These are phyloP conservation scores for Papilio gigon DNA, from an alignment of 2,888 invertebrate genomes.

Conservation along the genomic window DNA sequence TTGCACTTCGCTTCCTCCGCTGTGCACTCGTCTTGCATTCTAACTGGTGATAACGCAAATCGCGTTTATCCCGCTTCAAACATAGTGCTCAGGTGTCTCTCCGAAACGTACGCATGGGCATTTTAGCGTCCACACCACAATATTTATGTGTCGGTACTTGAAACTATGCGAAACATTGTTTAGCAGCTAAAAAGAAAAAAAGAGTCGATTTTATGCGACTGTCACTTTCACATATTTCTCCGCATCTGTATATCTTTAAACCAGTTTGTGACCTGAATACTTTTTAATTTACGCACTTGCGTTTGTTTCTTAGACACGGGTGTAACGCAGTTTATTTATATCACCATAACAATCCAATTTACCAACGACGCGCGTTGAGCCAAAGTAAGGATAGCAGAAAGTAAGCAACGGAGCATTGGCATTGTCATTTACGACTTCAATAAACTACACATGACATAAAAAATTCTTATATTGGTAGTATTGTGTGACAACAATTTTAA, in stretches of 20 bases:
- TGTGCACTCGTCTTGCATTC: constrained; percentile 78
- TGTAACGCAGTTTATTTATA: constrained; percentile 56
- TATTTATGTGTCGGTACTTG: constrained; percentile 67
- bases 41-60: constrained; percentile 62
- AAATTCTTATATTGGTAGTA: constrained; percentile 61
- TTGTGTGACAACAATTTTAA: constrained; percentile 45
- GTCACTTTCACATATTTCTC: constrained; percentile 76
- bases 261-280: constrained; percentile 52
- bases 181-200: constrained; percentile 71
- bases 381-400: constrained; percentile 74
- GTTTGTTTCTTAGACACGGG: constrained; percentile 61
- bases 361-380: constrained; percentile 74
- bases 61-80: constrained; percentile 72
- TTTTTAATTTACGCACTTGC: constrained; percentile 58
- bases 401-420: constrained; percentile 62
- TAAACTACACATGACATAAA: constrained; percentile 70
- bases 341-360: constrained; percentile 66
- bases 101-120: constrained; percentile 60
- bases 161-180: constrained; percentile 73
- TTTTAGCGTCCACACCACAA: constrained; percentile 58
- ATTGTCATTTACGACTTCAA: constrained; percentile 48
- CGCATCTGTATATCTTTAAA: constrained; percentile 61
- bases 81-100: constrained; percentile 74
- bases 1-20: constrained; percentile 70
- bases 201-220: constrained; percentile 65